Percentiles rank a stretch among this genome's conserved stretches.
Conservation (phyloP, 2,888 invertebrate genomes). For the Zygogramma bicolorata region DNA sequence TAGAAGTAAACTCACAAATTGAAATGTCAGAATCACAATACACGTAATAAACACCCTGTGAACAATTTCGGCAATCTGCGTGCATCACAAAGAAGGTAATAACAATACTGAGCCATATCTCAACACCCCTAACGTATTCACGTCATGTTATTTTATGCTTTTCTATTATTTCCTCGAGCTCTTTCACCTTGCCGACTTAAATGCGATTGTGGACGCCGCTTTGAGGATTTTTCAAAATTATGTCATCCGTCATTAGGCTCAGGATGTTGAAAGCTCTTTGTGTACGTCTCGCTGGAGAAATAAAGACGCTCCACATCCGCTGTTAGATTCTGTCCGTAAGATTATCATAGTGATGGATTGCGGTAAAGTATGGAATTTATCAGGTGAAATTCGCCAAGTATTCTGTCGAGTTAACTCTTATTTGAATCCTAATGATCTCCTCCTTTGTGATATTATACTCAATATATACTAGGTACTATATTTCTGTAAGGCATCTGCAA, state of each 20-base stretch:
- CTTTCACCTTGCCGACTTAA: conserved; percentile 30
- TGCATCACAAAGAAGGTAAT: conserved; percentile 32
- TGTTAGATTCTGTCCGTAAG: neutral
- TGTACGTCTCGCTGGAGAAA: neutral
- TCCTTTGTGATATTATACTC: too few relatives aligned
- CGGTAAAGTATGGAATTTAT: neutral
- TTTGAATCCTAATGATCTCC: too few relatives aligned
- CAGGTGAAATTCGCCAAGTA: neutral
- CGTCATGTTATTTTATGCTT: conserved; percentile 38
- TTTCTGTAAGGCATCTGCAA: too few relatives aligned
- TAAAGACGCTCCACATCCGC: neutral
- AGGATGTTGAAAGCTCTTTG: conserved; percentile 24
- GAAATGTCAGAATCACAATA: conserved; percentile 2
- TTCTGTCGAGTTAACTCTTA: too few relatives aligned
- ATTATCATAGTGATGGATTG: neutral
- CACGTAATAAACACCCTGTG: neutral
- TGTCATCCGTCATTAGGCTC: conserved; percentile 32
- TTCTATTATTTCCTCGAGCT: conserved; percentile 19
- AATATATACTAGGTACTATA: too few relatives aligned
- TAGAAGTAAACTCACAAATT: neutral
- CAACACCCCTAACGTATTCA: conserved; percentile 42
- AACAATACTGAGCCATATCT: conserved; percentile 38
- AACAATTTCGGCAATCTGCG: neutral
- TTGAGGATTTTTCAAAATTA: conserved; percentile 39
- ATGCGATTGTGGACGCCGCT: conserved; percentile 34